Evolutionary conservation across 2,888 invertebrate genomes (phyloP), one percentile per base, ranked within the genome.

Genomic region (Eupithecia pulchellata): DNA sequence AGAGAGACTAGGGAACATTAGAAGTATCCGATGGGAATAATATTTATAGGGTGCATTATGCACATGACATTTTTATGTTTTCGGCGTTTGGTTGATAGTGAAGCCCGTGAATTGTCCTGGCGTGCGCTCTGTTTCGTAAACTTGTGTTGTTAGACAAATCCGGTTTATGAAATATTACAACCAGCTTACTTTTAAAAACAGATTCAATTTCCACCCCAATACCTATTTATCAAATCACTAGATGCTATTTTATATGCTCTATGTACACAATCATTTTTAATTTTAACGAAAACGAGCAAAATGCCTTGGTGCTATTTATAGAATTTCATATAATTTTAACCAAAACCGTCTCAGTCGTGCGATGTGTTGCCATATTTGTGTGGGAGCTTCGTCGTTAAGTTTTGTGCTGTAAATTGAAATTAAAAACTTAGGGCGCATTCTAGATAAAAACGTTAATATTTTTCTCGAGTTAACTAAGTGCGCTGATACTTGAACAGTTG

Each of bases 31-130:
- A 79, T 83, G 94, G 93, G 94, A 89, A 88, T 91, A 86, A 91
- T 93, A 93, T 93, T 91, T 93, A 93, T 93, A 81, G 91, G 89
- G 88, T 93, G 93, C 92, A 91, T 91, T 89, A 92, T 92, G 93
- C 92, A 89, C 89, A 86, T 92, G 94, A 94, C 94, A 88, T 86
- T 93, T 94, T 94, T 94, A 94, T 94, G 92, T 89, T 84, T 91
- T 92, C 83, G 89, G 88, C 92, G 78, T 91, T 88, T 82, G 84
- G 90, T 88, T 86, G 87, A 89, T 89, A 86, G 84, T 85, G 79
- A 82, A 71, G 75, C 52, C 52, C 13, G 52, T 25, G 52, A 78
- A 88, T 89, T 83, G 84, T 82, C 81, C 77, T 75, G 77, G 75
- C 78, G 82, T 75, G 66, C 66, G 61, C 67, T 68, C 63, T 67